Evolutionary conservation across 2,888 invertebrate species (phyloP).

Genomic region (Iphiclides podalirius): DNA sequence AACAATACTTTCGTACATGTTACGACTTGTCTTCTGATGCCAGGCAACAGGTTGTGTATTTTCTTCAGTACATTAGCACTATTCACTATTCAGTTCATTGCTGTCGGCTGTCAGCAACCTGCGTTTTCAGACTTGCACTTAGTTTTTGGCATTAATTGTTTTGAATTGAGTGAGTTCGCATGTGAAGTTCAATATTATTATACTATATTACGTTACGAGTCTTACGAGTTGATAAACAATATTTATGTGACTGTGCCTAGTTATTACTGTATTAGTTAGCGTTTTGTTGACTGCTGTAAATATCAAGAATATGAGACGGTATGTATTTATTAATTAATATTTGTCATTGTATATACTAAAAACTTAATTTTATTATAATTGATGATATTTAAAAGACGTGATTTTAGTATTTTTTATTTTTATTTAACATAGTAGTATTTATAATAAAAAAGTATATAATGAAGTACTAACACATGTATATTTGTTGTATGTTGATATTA

Average conservation of each 20-base stretch:
- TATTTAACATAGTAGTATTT: too few species aligned
- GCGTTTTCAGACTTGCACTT: not conserved
- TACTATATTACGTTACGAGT: not conserved
- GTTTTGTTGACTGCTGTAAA: too few species aligned
- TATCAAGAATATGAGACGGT: conserved; percentile 22
- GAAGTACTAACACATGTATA: too few species aligned
- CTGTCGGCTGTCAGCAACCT: conserved; percentile 1
- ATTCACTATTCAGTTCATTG: conserved; percentile 5
- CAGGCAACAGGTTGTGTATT: conserved; percentile 22
- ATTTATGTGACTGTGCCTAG: conserved; percentile 9
- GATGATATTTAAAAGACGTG: too few species aligned
- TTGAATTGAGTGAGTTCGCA: not conserved
- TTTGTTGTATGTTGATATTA: too few species aligned
- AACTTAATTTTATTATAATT: too few species aligned
- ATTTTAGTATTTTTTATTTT: too few species aligned
- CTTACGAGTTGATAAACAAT: not conserved
- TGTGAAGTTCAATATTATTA: not conserved
- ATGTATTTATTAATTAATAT: conserved; percentile 12
- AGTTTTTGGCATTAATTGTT: conserved; percentile 5
- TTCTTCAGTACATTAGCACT: conserved; percentile 17
- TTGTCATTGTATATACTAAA: too few species aligned
- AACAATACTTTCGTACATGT: conserved; percentile 30
- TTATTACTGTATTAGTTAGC: too few species aligned
- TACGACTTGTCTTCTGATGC: conserved; percentile 36
- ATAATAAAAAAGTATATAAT: too few species aligned